Base-by-base conservation (phyloP, 2,113 vertebrate species). In the Oncorhynchus tshawytscha region DNA sequence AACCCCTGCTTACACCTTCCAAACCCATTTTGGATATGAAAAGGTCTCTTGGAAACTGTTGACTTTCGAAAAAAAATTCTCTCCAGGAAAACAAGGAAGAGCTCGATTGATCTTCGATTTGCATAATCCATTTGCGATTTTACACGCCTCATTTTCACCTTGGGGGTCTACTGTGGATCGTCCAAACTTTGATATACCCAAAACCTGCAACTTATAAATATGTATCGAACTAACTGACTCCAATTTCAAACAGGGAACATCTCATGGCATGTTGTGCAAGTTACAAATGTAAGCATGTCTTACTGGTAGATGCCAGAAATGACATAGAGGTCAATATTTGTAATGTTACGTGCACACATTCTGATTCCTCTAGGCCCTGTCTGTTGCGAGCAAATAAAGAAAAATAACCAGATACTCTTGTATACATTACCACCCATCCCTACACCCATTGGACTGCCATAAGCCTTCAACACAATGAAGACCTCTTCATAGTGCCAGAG, bases 81-180 rank as follows among this genome's bases (percentile, higher is more conserved):
- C 82, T 11, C 69, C 62, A 69, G 54, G 73, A 80, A 86, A 90
- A 87, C 72, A 54, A 79, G 69, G 82, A 83, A 77, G 79, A 78
- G 78, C 66, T 76, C 85, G 85, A 88, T 88, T 92, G 91, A 92
- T 91, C 88, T 87, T 78, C 78, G 71, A 90, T 92, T 89, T 89
- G 84, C 84, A 87, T 92, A 92, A 92, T 92, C 91, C 89, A 83
- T 85, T 86, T 71, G 73, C 80, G 88, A 90, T 91, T 54, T 54
- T 86, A 89, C 86, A 87, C 11, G 68, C 78, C 81, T 87, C 84
- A 90, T 89, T 90, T 82, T 79, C 62, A 83, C 72, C 71, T 83
- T 83, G 72, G 49, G 51, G 83, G 76, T 86, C 87, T 85, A 84
- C 86, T 71, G n/a, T 60, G 77, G 76, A 70, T 75, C 81, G n/a